Evolutionary conservation across 2,797 vertebrate species (phyloP).

Genomic region (Tolypeutes matacus): DNA sequence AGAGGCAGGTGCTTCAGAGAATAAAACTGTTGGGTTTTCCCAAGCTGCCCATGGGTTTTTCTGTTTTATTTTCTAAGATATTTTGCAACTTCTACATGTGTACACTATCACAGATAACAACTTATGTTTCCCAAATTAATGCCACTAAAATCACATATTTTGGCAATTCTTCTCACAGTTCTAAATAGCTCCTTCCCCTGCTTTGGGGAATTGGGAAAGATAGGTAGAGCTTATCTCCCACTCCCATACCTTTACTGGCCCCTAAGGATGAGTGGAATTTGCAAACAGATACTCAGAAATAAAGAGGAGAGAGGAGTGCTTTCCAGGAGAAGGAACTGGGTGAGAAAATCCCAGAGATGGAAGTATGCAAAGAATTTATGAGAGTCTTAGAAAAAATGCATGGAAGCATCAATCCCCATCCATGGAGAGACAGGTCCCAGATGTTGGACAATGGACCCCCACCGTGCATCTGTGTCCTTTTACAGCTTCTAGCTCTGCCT

Average conservation of each 20-base stretch:
- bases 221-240: background rate
- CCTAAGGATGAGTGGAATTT: background rate
- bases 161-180: background rate
- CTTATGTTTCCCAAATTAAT: background rate
- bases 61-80: background rate
- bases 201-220: background rate
- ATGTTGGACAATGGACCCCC: too few species aligned
- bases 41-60: background rate
- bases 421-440: too few species aligned
- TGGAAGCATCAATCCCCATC: background rate
- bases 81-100: background rate
- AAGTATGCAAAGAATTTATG: background rate
- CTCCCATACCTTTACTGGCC: background rate
- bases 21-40: background rate
- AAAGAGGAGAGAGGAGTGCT: background rate
- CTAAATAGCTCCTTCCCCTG: background rate
- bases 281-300: background rate
- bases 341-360: background rate
- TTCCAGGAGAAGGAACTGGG: background rate
- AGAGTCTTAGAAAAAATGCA: background rate
- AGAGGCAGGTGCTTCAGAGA: background rate
- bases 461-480: background rate
- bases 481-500: background rate
- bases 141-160: background rate
- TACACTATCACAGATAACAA: background rate